These are phyloP conservation scores for Fopius arisanus DNA, from an alignment of 1,140 invertebrate species.

Conservation along the genomic window DNA sequence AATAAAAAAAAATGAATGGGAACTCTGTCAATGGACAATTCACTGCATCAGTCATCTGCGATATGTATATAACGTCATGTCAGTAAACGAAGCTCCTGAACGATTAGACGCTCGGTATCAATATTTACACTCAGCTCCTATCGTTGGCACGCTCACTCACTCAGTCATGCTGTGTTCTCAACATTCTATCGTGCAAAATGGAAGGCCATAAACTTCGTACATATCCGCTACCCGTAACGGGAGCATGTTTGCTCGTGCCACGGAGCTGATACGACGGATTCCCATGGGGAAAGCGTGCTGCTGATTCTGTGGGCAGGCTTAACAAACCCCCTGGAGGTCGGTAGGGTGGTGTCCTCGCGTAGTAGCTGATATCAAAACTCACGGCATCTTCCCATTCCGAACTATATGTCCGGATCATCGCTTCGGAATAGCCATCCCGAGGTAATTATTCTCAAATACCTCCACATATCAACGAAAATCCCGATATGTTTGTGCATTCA, in stretches of 20 bases:
- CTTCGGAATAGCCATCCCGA: neutral
- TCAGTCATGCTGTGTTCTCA: constrained; percentile 1
- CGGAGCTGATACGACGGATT: constrained; percentile 58
- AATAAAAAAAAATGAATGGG: neutral
- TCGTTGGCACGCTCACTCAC: neutral
- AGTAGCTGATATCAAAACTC: constrained; percentile 6
- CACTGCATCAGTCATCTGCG: constrained; percentile 17
- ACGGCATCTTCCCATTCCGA: neutral
- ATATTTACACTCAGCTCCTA: constrained; percentile 45
- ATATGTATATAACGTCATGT: constrained; percentile 44
- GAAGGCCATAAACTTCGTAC: constrained; percentile 41
- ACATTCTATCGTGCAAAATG: constrained; percentile 43
- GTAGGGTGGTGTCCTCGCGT: neutral
- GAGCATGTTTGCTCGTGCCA: constrained; percentile 59
- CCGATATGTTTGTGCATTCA: neutral
- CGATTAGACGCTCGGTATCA: constrained; percentile 57
- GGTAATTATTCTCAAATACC: neutral
- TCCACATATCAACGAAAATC: neutral
- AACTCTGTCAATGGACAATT: neutral
- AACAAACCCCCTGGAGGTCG: constrained; percentile 32
- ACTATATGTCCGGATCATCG: neutral
- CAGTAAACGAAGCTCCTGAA: constrained; percentile 47
- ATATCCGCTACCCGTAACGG: constrained; percentile 27
- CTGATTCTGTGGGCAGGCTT: constrained; percentile 55
- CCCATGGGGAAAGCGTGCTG: constrained; percentile 54